Percentiles rank a stretch among this genome's conserved stretches.
Conservation (phyloP, 1,140 invertebrate species). For the Theocolax elegans region DNA sequence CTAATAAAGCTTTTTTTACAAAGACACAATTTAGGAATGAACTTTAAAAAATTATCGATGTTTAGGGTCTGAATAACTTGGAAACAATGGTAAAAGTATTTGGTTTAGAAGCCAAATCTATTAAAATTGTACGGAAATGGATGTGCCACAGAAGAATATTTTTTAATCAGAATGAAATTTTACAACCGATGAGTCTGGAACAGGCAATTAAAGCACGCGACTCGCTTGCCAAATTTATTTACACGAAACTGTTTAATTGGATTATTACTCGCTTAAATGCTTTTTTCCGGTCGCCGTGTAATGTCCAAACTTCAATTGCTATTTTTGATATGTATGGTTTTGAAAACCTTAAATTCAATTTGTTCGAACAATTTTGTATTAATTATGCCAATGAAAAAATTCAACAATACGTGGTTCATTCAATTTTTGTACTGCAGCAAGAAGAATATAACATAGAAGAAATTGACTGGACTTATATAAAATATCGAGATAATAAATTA, state of each 20-base stretch:
- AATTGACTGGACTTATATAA: slow-evolving; percentile 98
- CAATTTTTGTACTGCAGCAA: slow-evolving; percentile 98
- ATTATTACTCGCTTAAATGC: slow-evolving; percentile 90
- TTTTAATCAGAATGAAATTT: slow-evolving; percentile 83
- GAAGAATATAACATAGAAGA: slow-evolving; percentile 97
- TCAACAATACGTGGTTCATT: slow-evolving; percentile 98
- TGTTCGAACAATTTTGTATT: slow-evolving; percentile 99
- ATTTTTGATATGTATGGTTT: slow-evolving; percentile 98
- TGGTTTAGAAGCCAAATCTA: slow-evolving; percentile 77
- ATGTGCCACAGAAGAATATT: slow-evolving; percentile 89
- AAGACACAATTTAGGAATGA: too few relatives aligned
- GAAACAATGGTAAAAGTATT: slow-evolving; percentile 71
- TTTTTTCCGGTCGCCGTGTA: slow-evolving; percentile 72
- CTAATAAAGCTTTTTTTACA: too few relatives aligned
- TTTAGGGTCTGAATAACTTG: not conserved
- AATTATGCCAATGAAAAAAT: slow-evolving; percentile 99
- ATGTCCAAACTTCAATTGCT: slow-evolving; percentile 76
- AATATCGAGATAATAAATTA: slow-evolving; percentile 98
- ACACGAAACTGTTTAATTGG: slow-evolving; percentile 93
- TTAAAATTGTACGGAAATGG: slow-evolving; percentile 78
- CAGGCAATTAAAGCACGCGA: slow-evolving; percentile 87
- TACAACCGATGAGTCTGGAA: slow-evolving; percentile 80
- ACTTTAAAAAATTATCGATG: not conserved
- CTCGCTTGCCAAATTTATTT: slow-evolving; percentile 94
- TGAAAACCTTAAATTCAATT: slow-evolving; percentile 97